Base-by-base conservation (phyloP, 2,797 vertebrate species). In the Ispidina lecontei region DNA sequence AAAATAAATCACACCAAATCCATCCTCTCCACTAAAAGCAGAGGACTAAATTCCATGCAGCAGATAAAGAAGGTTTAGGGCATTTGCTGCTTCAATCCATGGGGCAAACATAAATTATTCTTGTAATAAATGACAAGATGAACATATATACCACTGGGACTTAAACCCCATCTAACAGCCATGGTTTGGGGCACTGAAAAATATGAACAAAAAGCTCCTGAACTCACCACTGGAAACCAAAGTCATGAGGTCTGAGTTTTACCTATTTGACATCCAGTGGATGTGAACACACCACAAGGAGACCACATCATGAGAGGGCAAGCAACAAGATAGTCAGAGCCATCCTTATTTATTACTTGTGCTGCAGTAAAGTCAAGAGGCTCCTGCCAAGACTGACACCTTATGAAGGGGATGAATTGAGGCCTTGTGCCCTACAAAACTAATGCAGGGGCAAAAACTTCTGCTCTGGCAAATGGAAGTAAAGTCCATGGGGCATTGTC, bases 311-410 rank as follows among this genome's bases (percentile, higher is more conserved):
- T 8, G 69, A 77, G 3, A 85, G 43, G 20, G 11, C 29, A 87
- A 81, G 64, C 35, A 89, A 64, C 23, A 64, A 39, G 65, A 72
- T 25, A 83, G 72, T 15, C 55, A 62, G 85, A 91, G 54, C 23
- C 12, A 0, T 63, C 59, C 9, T 54, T 76, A 58, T 87, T 79
- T 89, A 71, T 12, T 91, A 31, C 70, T 79, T 82, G 78, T 87
- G 65, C 75, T 74, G 17, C 62, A 83, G 65, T 51, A 79, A 90
- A 87, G 55, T 37, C 52, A 49, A 44, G 71, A 89, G 31, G 35
- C n/a, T 94, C 25, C 47, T 94, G 89, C 79, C 92, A 95, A 87
- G 51, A 81, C 13, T 95, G 89, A 77, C 86, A 83, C 87, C 70
- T 78, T 44, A 12, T 47, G 62, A 89, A 7, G 0, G 21, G 18